Evolutionary conservation across 2,113 vertebrate genomes (phyloP).

Genomic region (Epinephelus fuscoguttatus): DNA sequence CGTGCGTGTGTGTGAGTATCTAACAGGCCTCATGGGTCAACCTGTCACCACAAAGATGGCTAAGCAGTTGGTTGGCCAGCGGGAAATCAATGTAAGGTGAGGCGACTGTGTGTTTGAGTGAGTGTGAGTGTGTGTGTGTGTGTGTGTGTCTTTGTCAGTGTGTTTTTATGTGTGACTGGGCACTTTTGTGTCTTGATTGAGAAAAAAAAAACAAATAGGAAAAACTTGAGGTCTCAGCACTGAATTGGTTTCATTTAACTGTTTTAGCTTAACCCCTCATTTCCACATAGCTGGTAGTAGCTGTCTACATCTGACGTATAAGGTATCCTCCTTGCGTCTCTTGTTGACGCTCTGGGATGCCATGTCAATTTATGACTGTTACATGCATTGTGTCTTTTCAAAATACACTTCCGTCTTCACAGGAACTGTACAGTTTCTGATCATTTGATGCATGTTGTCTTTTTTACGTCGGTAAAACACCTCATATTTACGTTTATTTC

Average conservation of each 20-base stretch:
- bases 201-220: constrained; percentile 6
- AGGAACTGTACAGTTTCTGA: too few species aligned
- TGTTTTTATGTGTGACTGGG: background rate
- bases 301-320: too few species aligned
- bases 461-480: too few species aligned
- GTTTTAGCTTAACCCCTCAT: background rate
- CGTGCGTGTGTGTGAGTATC: constrained; percentile 20
- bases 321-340: too few species aligned
- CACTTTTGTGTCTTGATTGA: background rate
- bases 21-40: constrained; percentile 80
- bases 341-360: too few species aligned
- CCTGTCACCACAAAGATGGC: constrained; percentile 75
- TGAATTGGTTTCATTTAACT: constrained; percentile 5
- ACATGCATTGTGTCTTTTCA: too few species aligned
- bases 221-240: background rate
- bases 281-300: too few species aligned
- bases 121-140: background rate
- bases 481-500: too few species aligned
- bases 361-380: too few species aligned
- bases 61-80: constrained; percentile 77
- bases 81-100: constrained; percentile 79
- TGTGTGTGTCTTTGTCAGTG: background rate
- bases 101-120: constrained; percentile 33
- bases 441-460: too few species aligned
- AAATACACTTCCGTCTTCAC: too few species aligned